Conservation (phyloP, 2,888 invertebrate genomes). For the Eurytoma adleriae region DNA sequence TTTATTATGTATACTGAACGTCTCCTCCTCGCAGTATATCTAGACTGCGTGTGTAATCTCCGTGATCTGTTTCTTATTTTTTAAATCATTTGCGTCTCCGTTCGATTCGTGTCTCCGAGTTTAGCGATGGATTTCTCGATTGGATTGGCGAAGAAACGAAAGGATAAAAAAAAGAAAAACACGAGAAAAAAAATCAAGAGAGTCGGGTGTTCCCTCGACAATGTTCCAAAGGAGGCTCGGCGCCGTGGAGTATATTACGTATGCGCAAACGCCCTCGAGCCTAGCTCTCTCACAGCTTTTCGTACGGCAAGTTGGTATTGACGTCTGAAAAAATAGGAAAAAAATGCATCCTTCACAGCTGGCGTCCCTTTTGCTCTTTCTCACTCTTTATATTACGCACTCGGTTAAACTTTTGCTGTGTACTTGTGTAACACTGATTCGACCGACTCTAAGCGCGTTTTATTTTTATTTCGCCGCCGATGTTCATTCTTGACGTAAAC, state of each 20-base stretch:
- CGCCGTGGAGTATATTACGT: conserved; percentile 56
- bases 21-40: too few species aligned
- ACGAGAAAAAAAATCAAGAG: too few species aligned
- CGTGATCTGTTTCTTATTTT: too few species aligned
- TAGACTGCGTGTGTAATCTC: too few species aligned
- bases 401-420: not conserved
- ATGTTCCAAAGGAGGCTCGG: conserved; percentile 65
- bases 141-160: too few species aligned
- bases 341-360: conserved; percentile 67
- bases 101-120: too few species aligned
- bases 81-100: too few species aligned
- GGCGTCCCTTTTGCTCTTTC: conserved; percentile 10
- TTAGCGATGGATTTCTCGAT: too few species aligned
- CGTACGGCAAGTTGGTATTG: conserved; percentile 93
- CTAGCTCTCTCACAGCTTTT: conserved; percentile 88
- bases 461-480: not conserved
- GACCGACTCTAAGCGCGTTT: not conserved
- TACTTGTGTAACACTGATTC: conserved; percentile 4
- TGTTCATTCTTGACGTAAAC: conserved; percentile 51
- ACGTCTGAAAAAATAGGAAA: conserved; percentile 84
- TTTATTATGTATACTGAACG: too few species aligned
- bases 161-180: too few species aligned
- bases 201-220: conserved; percentile 52
- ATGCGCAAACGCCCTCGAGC: conserved; percentile 75
- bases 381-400: not conserved